Evolutionary conservation across 2,888 invertebrate species (phyloP), one percentile per base, ranked within the genome.

Genomic region (Pasiphila rectangulata): DNA sequence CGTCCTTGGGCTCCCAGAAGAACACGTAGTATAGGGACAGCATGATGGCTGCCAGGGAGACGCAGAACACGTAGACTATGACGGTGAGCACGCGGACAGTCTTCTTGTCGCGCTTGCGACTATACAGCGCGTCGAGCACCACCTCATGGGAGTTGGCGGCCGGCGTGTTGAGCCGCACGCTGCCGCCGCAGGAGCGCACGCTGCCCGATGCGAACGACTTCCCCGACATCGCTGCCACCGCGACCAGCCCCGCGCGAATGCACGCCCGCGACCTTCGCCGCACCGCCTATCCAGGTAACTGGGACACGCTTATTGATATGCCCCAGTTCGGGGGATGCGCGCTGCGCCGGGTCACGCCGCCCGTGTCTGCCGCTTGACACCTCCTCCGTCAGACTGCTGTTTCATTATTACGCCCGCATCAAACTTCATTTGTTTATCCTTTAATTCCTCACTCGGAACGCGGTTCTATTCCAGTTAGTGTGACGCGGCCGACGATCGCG

Each of bases 11-110:
- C 81, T 96, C 94, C 97, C 98, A 98, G 77, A 98, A 92, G 86
- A 97, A 95, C 66, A 96, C 94, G 89, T 98, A 98, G 90, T 98
- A 98, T 39, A 97, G 91, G 7, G 97, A 97, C 57, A 98, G 91
- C 90, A 97, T 95, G 68, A 97, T 96, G 39, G 97, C 98, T 12
- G 97, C 97, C 70, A 97, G 90, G 30, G 97, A 98, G 63, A 98
- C 98, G 77, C 96, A 95, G 80, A 98, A 94, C 60, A 98, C 94
- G 87, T 98, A 98, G 40, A 97, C 95, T 67, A 97, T 92, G 60
- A 98, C 98, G 13, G 98, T 98, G 69, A 98, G 91, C 64, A 98
- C 95, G 58, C 97, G 92, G 57, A 97, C 93, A 82, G 94, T 92
- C 89, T 97, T 96, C 83, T 95, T 95, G 79, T 94, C 94, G 69